These are phyloP conservation scores for Metridium senile DNA, from an alignment of 92 coral and sea anemone species.

Conservation along the genomic window DNA sequence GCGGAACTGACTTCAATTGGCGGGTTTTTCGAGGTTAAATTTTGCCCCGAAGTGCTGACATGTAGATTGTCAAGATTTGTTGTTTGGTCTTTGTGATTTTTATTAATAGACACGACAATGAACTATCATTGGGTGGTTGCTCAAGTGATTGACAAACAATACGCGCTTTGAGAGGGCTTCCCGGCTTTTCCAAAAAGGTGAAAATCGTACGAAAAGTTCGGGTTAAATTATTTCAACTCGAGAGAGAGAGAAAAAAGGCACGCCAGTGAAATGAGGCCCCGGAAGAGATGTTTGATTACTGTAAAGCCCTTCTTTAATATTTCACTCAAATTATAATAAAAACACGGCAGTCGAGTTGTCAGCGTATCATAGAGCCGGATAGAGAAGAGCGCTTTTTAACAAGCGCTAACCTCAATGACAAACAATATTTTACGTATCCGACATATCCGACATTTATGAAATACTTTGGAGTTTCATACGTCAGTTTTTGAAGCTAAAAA, in stretches of 20 bases:
- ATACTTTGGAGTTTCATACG: neutral
- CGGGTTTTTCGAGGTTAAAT: constrained; percentile 23
- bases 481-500: neutral
- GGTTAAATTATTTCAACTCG: neutral
- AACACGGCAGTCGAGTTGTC: constrained; percentile 14
- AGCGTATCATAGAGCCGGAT: constrained; percentile 25
- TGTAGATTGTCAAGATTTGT: constrained; percentile 14
- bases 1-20: constrained; percentile 10
- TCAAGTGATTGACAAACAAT: constrained; percentile 79
- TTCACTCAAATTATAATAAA: neutral
- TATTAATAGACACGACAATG: constrained; percentile 74
- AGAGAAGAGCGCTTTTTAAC: constrained; percentile 7
- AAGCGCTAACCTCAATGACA: constrained; percentile 14
- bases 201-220: neutral
- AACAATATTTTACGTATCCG: constrained; percentile 11
- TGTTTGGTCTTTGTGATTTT: constrained; percentile 70
- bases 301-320: neutral
- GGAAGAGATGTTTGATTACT: neutral
- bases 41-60: constrained; percentile 59
- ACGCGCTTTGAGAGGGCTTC: constrained; percentile 40
- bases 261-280: neutral
- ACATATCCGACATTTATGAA: constrained; percentile 20
- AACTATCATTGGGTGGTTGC: constrained; percentile 70
- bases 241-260: neutral
- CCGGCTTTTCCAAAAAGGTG: constrained; percentile 13